A percentile compares a stretch with the other conserved stretches of the same genome.
Evolutionary conservation across 2,888 invertebrate genomes (phyloP).

Genomic region (Pyrochroa serraticornis): DNA sequence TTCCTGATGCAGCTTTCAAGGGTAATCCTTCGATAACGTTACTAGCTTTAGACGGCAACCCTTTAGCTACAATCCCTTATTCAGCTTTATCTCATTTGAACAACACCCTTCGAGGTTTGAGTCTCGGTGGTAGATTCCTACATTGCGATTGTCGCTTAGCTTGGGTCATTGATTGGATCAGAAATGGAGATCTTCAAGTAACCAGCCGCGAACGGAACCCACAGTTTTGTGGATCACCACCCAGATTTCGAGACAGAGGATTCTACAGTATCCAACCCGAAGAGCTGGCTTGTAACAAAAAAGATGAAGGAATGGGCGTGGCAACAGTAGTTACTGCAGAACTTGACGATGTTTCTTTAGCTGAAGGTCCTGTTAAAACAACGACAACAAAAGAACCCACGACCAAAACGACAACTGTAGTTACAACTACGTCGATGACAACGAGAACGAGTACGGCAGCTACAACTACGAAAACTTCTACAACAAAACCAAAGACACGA

Average conservation of each 20-base stretch:
- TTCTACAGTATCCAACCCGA: slow-evolving; percentile 87
- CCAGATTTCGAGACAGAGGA: slow-evolving; percentile 77
- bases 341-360: slow-evolving; percentile 54
- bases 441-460: slow-evolving; percentile 48
- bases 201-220: slow-evolving; percentile 91
- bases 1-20: slow-evolving; percentile 80
- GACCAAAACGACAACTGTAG: slow-evolving; percentile 42
- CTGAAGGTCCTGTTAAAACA: slow-evolving; percentile 37
- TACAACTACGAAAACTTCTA: slow-evolving; percentile 46
- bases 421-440: slow-evolving; percentile 44
- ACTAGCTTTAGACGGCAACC: slow-evolving; percentile 89
- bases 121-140: slow-evolving; percentile 85
- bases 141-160: slow-evolving; percentile 87
- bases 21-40: slow-evolving; percentile 85
- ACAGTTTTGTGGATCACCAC: slow-evolving; percentile 88
- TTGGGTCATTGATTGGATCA: slow-evolving; percentile 92
- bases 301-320: slow-evolving; percentile 60
- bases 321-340: slow-evolving; percentile 65
- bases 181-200: slow-evolving; percentile 85
- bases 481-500: slow-evolving; percentile 45
- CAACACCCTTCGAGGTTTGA: slow-evolving; percentile 81
- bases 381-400: slow-evolving; percentile 47
- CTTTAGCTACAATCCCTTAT: slow-evolving; percentile 81
- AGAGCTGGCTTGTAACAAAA: slow-evolving; percentile 66
- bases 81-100: slow-evolving; percentile 80